Conservation (phyloP, 2,797 vertebrate genomes). For the Pachyuromys duprasi region DNA sequence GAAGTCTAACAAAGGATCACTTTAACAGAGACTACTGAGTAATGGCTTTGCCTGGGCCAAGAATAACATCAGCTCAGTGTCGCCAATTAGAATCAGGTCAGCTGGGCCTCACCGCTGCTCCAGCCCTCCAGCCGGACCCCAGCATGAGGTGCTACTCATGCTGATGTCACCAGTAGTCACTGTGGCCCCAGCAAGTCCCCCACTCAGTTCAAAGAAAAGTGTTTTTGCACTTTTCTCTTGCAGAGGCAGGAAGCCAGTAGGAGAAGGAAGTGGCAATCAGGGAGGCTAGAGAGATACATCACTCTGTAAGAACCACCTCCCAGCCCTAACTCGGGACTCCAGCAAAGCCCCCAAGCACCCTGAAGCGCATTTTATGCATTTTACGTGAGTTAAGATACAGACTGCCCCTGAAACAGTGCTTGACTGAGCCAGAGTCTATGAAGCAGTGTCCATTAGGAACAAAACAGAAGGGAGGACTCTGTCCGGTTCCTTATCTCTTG, state of each 20-base stretch:
- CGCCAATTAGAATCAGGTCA: constrained; percentile 90
- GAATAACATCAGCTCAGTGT: constrained; percentile 91
- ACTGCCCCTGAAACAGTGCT: background rate
- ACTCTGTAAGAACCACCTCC: background rate
- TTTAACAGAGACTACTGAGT: constrained; percentile 92
- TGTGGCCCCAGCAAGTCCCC: constrained; percentile 74
- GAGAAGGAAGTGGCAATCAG: constrained; percentile 25
- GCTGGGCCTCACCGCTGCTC: constrained; percentile 78
- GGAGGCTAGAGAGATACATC: constrained; percentile 16
- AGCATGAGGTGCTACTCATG: constrained; percentile 78
- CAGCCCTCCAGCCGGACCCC: constrained; percentile 77
- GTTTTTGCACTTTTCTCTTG: constrained; percentile 43
- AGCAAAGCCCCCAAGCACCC: background rate
- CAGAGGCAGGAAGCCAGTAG: background rate
- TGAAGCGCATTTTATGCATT: background rate
- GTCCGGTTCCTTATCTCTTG: background rate
- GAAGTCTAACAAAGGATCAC: constrained; percentile 90
- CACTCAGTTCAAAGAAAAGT: constrained; percentile 78
- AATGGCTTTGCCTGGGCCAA: constrained; percentile 89
- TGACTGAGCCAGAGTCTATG: background rate
- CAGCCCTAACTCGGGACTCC: background rate
- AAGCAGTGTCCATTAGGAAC: background rate
- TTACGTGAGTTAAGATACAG: background rate
- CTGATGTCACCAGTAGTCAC: constrained; percentile 84
- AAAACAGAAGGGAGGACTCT: background rate